Percentiles rank a stretch among this genome's conserved stretches.
Conservation (phyloP, 2,888 invertebrate genomes). For the Octonoba sinensis region DNA sequence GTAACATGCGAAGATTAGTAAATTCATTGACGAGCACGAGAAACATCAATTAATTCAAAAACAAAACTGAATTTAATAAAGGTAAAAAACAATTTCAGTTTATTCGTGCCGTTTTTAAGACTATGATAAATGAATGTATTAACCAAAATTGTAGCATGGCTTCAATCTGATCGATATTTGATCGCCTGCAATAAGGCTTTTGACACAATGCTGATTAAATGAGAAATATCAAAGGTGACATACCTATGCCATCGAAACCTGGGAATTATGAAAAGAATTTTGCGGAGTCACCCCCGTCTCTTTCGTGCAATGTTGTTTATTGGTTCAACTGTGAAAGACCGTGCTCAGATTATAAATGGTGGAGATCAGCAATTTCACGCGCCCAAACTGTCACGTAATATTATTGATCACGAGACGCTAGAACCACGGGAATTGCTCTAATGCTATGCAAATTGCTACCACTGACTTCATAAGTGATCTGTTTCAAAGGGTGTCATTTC, state of each 20-base stretch:
- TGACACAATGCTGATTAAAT: no score
- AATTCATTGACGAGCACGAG: no score
- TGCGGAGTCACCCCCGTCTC: conserved; percentile 10
- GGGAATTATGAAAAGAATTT: conserved; percentile 6
- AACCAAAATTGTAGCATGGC: no score
- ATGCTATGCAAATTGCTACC: conserved; percentile 43
- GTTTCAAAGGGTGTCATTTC: conserved; percentile 25
- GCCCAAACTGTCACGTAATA: conserved; percentile 51
- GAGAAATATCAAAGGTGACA: no score
- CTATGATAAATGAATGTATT: no score
- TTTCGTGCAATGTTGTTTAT: conserved; percentile 51
- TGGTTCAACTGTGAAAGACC: conserved; percentile 48
- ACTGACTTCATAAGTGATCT: conserved; percentile 9
- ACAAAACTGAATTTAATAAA: no score
- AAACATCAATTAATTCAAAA: no score
- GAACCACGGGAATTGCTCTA: conserved; percentile 22
- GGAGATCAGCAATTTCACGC: conserved; percentile 57
- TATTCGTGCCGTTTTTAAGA: no score
- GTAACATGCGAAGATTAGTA: no score
- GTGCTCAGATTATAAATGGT: conserved; percentile 53
- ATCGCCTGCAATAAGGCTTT: no score
- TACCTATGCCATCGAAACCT: neutral
- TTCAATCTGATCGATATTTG: no score
- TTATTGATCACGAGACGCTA: conserved; percentile 42
- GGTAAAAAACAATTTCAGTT: no score